Percentiles rank a stretch among this genome's conserved stretches.
phyloP scores from a whole-genome alignment of 1,140 invertebrate species.

The Bradynema listronoti region DNA sequence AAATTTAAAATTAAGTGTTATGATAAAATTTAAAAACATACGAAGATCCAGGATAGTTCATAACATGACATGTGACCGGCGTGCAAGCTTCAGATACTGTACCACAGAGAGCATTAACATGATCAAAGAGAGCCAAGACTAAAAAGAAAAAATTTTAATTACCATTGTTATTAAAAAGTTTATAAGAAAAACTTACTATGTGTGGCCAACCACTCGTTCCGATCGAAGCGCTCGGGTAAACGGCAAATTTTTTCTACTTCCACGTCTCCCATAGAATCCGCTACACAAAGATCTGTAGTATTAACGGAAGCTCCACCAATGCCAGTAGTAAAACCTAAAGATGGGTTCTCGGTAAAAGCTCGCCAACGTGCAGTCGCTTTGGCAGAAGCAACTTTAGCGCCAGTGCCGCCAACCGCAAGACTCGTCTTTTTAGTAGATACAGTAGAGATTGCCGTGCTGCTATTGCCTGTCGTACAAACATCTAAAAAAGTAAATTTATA shows the following conservation, averaged over 20 bases:
- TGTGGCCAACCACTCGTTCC: conserved; percentile 53
- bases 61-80: conserved; percentile 35
- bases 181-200: conserved; percentile 37
- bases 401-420: neutral
- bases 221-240: conserved; percentile 46
- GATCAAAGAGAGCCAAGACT: conserved; percentile 50
- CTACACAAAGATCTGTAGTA: conserved; percentile 47
- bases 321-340: neutral
- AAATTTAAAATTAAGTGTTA: no score
- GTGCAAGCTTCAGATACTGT: conserved; percentile 49
- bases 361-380: neutral
- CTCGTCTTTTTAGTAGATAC: neutral
- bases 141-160: conserved; percentile 29
- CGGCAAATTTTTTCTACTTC: conserved; percentile 49
- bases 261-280: conserved; percentile 53
- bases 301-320: conserved; percentile 23
- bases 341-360: conserved; percentile 2
- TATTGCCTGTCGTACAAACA: no score
- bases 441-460: neutral
- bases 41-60: conserved; percentile 54
- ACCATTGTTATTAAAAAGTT: neutral
- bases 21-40: no score
- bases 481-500: no score
- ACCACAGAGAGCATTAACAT: conserved; percentile 55
- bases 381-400: neutral